These are phyloP conservation scores for Drosophila neocordata DNA, from an alignment of 1,140 invertebrate species.

Conservation along the genomic window DNA sequence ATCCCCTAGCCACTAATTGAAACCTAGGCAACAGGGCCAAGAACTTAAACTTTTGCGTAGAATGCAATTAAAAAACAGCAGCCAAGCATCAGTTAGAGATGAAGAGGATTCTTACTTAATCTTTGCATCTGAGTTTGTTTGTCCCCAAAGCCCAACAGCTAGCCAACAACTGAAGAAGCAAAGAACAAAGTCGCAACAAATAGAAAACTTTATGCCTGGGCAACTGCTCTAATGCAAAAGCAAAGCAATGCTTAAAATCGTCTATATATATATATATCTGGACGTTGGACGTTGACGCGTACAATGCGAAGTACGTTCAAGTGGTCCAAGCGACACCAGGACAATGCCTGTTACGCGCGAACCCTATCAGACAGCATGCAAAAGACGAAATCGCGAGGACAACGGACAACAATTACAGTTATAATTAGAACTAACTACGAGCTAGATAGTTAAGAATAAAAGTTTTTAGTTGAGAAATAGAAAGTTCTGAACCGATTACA, in stretches of 20 bases:
- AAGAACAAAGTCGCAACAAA: conserved; percentile 36
- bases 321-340: no score
- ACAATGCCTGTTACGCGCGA: no score
- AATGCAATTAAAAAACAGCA: conserved; percentile 78
- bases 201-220: conserved; percentile 56
- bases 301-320: no score
- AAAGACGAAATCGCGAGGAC: no score
- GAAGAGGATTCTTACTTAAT: conserved; percentile 67
- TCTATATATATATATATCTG: neutral
- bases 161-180: conserved; percentile 13
- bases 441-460: no score
- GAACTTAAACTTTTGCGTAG: conserved; percentile 72
- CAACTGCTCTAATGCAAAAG: conserved; percentile 52
- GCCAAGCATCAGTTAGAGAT: conserved; percentile 73
- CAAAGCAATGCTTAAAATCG: conserved; percentile 72
- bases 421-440: no score
- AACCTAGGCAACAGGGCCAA: conserved; percentile 66
- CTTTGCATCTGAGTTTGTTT: conserved; percentile 69
- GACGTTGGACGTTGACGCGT: no score
- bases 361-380: no score
- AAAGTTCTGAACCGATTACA: no score
- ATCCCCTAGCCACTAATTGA: conserved; percentile 68
- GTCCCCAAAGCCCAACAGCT: conserved; percentile 62
- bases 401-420: no score
- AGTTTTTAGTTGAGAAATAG: no score